Base-by-base conservation (phyloP, 2,797 vertebrate species). In the Nyctibius grandis region DNA sequence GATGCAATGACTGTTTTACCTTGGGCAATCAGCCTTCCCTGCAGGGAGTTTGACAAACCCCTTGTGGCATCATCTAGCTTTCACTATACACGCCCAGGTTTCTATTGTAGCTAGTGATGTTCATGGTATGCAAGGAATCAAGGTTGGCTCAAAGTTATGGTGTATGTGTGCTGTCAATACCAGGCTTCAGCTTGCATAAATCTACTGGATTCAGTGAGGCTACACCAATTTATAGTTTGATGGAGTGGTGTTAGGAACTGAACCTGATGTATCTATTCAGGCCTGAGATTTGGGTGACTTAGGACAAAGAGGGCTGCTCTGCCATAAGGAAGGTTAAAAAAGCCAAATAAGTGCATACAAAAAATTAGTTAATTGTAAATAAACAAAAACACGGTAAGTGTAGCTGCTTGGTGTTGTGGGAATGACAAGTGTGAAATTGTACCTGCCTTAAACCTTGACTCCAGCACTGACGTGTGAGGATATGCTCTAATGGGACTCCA, bases 381-480 rank as follows among this genome's bases (percentile, higher is more conserved):
- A 72, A 70, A 68, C 44, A 54, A 48, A 69, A 6, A 0, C 15
- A 51, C 3, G 8, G 6, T 42, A 26, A 31, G 4, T 29, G 2
- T 63, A 28, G 15, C 6, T 64, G 9, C 9, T 59, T 33, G 47
- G 26, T 68, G 20, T 12, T 51, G 31, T 45, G 34, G 36, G 57
- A 85, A 56, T 18, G 11, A 72, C 15, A 34, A 51, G 25, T 38
- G 40, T 53, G 51, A 87, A 83, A 64, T 23, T n/a, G 19, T 80
- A 22, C 11, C 21, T 40, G 15, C 36, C 13, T 36, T 75, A 82
- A 84, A 78, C 14, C 9, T n/a, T 42, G 34, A 48, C 21, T 75
- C 17, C 1, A 1, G 36, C 15, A 44, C 16, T 48, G 51, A 47
- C 7, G 2, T 34, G 26, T 2, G 5, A 74, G 8, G 34, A 18